Evolutionary conservation across 2,888 invertebrate species (phyloP).

Genomic region (Galerucella pusilla): DNA sequence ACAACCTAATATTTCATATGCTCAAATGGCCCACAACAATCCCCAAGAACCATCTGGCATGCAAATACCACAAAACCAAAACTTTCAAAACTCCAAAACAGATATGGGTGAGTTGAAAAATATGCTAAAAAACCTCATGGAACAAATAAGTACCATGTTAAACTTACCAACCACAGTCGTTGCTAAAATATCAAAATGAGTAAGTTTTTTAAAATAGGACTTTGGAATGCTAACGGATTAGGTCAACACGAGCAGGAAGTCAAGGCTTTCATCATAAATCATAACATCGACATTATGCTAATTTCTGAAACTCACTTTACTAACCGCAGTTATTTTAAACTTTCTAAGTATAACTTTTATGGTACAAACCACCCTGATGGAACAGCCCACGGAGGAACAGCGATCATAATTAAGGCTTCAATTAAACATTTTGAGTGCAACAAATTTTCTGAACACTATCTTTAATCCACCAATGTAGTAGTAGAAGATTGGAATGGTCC

Average conservation of each 20-base stretch:
- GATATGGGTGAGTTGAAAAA: no score
- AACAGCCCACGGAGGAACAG: conserved; percentile 5
- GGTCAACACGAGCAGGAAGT: conserved; percentile 44
- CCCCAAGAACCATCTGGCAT: no score
- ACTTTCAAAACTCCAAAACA: no score
- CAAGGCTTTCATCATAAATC: conserved; percentile 36
- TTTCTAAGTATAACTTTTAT: background rate
- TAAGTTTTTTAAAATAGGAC: conserved; percentile 12
- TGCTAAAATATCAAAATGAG: conserved; percentile 8
- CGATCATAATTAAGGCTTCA: conserved; percentile 2
- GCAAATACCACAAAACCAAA: no score
- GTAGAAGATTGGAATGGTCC: conserved; percentile 3
- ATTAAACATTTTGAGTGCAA: background rate
- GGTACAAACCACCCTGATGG: conserved; percentile 40
- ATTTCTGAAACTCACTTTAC: no score
- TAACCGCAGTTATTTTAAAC: no score
- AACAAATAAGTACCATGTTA: background rate
- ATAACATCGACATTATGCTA: conserved; percentile 20
- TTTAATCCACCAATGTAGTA: conserved; percentile 5
- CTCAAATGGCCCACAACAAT: no score
- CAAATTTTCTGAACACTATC: conserved; percentile 17
- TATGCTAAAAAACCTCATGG: background rate
- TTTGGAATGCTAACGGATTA: conserved; percentile 46
- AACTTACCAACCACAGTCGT: conserved; percentile 15
- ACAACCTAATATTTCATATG: no score